Percentiles rank a stretch among this genome's conserved stretches.
Evolutionary conservation across 2,113 vertebrate genomes (phyloP).

Genomic region (Lota lota): DNA sequence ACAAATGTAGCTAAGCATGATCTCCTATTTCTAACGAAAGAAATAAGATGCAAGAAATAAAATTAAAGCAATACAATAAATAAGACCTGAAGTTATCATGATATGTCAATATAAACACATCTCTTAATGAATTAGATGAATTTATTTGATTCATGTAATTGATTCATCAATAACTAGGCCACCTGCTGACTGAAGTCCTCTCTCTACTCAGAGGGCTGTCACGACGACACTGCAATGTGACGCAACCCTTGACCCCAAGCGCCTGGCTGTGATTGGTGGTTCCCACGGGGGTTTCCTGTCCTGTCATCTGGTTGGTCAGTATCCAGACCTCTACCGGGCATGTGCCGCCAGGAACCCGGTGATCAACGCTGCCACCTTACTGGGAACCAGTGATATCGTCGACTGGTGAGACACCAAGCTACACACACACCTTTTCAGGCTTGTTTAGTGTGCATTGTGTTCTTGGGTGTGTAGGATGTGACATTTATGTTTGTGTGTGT

Average conservation of each 20-base stretch:
- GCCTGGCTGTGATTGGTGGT: conserved; percentile 77
- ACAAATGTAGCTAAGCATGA: no score
- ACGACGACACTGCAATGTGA: conserved; percentile 55
- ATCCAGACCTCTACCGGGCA: conserved; percentile 75
- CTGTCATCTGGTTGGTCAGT: conserved; percentile 77
- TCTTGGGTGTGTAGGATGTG: not conserved
- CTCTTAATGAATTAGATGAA: no score
- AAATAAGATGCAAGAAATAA: no score
- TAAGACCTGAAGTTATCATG: no score
- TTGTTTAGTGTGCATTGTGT: not conserved
- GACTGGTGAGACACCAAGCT: conserved; percentile 75
- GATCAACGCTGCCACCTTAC: conserved; percentile 76
- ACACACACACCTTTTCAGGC: not conserved
- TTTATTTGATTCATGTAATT: no score
- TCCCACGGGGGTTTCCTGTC: conserved; percentile 84
- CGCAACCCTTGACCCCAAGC: conserved; percentile 61
- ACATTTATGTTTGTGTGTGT: no score
- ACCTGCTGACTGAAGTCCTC: no score
- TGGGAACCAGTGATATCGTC: conserved; percentile 82
- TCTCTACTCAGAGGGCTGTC: conserved; percentile 63
- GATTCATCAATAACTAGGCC: no score
- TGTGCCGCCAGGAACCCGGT: conserved; percentile 80
- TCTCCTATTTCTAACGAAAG: no score
- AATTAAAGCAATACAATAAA: no score
- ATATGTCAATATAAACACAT: no score